A percentile compares a stretch with the other conserved stretches of the same genome.
Conservation (phyloP, 2,888 invertebrate species). For the Chymomyza amoena region DNA sequence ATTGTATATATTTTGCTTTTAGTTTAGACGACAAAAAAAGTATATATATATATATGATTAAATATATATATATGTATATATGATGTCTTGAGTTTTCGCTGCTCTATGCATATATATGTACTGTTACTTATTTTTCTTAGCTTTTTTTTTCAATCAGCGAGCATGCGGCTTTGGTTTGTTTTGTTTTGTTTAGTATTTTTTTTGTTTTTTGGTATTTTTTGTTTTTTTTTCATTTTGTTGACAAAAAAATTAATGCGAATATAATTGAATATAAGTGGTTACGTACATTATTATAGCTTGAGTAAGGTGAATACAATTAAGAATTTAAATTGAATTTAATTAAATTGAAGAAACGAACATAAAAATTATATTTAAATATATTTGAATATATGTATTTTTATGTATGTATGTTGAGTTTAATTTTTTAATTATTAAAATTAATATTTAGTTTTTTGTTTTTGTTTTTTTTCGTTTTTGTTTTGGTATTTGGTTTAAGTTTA, state of each 20-base stretch:
- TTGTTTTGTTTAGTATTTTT: not conserved
- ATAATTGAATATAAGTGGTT: conserved; percentile 35
- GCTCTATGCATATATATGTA: not conserved
- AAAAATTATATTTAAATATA: not conserved
- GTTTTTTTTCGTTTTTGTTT: conserved; percentile 10
- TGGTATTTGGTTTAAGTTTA: conserved; percentile 4
- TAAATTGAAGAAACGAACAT: not conserved
- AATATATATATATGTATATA: conserved; percentile 41
- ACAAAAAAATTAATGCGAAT: conserved; percentile 52
- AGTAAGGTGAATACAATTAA: conserved; percentile 48
- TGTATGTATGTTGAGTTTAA: conserved; percentile 27
- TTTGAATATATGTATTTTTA: not conserved
- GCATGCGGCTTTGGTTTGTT: conserved; percentile 25
- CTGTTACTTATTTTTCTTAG: conserved; percentile 31
- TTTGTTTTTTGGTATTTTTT: conserved; percentile 27
- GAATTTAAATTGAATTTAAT: conserved; percentile 25
- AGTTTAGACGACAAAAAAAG: conserved; percentile 61
- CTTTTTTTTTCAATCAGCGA: conserved; percentile 9
- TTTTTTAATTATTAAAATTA: conserved; percentile 42
- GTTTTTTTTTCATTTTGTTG: not conserved
- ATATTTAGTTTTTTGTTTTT: conserved; percentile 16
- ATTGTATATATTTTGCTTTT: conserved; percentile 1
- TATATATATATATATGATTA: not conserved
- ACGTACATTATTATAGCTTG: conserved; percentile 33
- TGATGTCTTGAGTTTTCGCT: not conserved